Base-by-base conservation (phyloP, 2,797 vertebrate genomes). In the Cryptoblepharus egeriae region DNA sequence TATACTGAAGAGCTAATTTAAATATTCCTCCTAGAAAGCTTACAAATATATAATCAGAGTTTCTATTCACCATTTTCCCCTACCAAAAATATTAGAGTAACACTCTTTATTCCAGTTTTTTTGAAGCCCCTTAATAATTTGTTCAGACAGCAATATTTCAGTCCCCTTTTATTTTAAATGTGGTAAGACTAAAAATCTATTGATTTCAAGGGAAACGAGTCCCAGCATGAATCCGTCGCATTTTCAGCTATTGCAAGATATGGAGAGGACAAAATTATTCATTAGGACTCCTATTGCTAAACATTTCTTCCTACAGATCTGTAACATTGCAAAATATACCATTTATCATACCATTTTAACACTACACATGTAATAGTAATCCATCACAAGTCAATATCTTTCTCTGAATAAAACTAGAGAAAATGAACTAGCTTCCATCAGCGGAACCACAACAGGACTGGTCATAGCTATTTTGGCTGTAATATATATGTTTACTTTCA, bases 251-350 rank as follows among this genome's bases (percentile, higher is more conserved):
- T 32, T 79, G 75, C 76, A 65, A 78, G 68, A 26, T 65, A 77
- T 9, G 20, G 45, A 77, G 28, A 58, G 61, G 74, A 73, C 65
- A 35, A 72, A 84, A 79, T 73, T 73, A 73, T 74, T 84, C 76
- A 79, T 84, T 73, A 84, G 70, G 52, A 74, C 37, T 60, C 82
- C 76, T 73, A 73, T 74, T 73, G 61, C 49, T 84, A 79, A 79
- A 73, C 52, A 65, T 74, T 67, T 77, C 49, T 57, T 65, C 60
- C 69, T 73, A 79, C 24, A 73, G 70, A 73, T 73, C 49, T 73
- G 75, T 71, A 73, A 83, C 35, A 67, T n/a, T 73, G 69, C 61
- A 58, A 78, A 79, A 68, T 77, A 83, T 45, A 78, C 32, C 18
- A 57, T 83, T 55, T 73, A 65, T 64, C 60, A 72, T 83, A 83